Evolutionary conservation across 2,888 invertebrate species (phyloP).

Genomic region (Mechanitis mazaeus): DNA sequence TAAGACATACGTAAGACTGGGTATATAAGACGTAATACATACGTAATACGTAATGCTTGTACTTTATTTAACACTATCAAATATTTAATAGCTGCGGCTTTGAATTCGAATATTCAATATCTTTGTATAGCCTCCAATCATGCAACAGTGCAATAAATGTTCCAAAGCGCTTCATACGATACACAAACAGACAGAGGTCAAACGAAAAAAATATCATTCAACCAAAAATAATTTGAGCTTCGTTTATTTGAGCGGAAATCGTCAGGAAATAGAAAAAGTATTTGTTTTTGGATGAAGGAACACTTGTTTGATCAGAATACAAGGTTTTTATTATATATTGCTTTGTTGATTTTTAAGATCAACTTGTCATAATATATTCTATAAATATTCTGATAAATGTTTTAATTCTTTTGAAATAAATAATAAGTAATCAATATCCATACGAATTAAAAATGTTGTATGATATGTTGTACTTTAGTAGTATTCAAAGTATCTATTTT

Average conservation of each 20-base stretch:
- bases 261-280: conserved; percentile 1
- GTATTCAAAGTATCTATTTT: neutral
- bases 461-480: neutral
- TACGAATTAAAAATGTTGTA: neutral
- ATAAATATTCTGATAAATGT: neutral
- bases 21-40: too few species aligned
- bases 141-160: conserved; percentile 6
- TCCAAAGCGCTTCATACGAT: neutral
- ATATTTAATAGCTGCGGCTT: neutral
- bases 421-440: neutral
- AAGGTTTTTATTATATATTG: neutral
- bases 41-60: too few species aligned
- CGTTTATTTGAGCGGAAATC: conserved; percentile 4
- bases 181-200: conserved; percentile 1
- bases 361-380: neutral
- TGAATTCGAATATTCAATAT: conserved; percentile 7
- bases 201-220: conserved; percentile 2
- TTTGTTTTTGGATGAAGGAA: neutral
- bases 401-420: neutral
- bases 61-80: too few species aligned
- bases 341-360: neutral
- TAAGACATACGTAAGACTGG: too few species aligned
- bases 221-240: neutral
- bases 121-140: conserved; percentile 7
- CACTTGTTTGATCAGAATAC: neutral